Percentiles rank a stretch among this genome's conserved stretches.
Evolutionary conservation across 2,888 invertebrate genomes (phyloP).

Genomic region (Entomobrya proxima): DNA sequence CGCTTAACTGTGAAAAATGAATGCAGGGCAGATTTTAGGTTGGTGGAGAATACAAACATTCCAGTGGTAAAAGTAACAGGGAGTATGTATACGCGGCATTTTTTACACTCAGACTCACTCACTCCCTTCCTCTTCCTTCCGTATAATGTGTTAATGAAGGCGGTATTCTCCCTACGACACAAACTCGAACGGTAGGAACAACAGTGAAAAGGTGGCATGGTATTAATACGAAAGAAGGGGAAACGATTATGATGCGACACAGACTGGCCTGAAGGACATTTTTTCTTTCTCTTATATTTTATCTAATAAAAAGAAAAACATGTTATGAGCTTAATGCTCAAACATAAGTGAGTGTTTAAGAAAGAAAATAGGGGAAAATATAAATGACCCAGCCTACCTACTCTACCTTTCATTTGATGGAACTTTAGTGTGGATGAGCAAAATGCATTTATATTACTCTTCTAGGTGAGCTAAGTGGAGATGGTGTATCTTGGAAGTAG

Average conservation of each 20-base stretch:
- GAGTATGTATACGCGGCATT: background rate
- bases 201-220: background rate
- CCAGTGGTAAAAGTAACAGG: background rate
- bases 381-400: too few relatives aligned
- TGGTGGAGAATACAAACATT: background rate
- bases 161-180: background rate
- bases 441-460: background rate
- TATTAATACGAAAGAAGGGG: conserved; percentile 1
- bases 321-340: background rate
- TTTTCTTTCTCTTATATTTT: conserved; percentile 40
- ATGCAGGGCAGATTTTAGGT: background rate
- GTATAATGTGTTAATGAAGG: conserved; percentile 11
- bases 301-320: conserved; percentile 47
- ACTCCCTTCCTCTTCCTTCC: background rate
- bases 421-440: too few relatives aligned
- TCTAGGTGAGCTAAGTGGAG: too few relatives aligned
- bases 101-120: background rate
- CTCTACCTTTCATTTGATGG: too few relatives aligned
- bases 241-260: conserved; percentile 45
- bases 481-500: too few relatives aligned
- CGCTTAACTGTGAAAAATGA: conserved; percentile 58
- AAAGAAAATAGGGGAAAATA: too few relatives aligned
- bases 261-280: conserved; percentile 41
- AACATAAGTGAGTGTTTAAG: background rate
- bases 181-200: too few relatives aligned